phyloP scores from a whole-genome alignment of 1,140 invertebrate genomes.

The Aculops lycopersici region DNA sequence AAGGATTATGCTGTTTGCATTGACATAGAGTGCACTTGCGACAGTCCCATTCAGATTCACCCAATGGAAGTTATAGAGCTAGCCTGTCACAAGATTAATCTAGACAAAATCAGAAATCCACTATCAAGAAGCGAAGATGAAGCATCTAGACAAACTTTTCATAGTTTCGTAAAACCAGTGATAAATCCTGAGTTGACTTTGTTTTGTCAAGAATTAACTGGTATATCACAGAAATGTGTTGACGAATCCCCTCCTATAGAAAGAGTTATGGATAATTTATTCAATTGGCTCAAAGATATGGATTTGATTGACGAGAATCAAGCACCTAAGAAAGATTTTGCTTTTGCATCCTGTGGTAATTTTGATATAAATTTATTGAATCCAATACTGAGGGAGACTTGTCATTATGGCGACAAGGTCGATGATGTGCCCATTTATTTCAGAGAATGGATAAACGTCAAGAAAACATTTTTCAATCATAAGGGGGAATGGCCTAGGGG shows the following conservation, averaged over 20 bases:
- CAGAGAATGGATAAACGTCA: conserved; percentile 8
- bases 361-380: conserved; percentile 4
- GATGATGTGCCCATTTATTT: conserved; percentile 5
- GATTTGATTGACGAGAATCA: not conserved
- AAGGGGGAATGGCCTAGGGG: conserved; percentile 3
- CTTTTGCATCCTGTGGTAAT: conserved; percentile 8
- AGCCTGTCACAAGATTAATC: conserved; percentile 23
- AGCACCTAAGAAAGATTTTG: not conserved
- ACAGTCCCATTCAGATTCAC: conserved; percentile 12
- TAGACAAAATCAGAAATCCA: conserved; percentile 19
- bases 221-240: conserved; percentile 5
- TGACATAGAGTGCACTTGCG: conserved; percentile 18
- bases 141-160: conserved; percentile 24
- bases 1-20: conserved; percentile 2
- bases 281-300: conserved; percentile 2
- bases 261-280: conserved; percentile 2
- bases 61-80: conserved; percentile 31
- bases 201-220: conserved; percentile 21
- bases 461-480: conserved; percentile 6
- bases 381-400: not conserved
- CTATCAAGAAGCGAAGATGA: no score
- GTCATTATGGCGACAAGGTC: not conserved
- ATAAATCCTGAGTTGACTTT: conserved; percentile 19
- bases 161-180: conserved; percentile 24
- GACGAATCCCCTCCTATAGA: conserved; percentile 4